Percentiles rank a stretch among this genome's conserved stretches.
Conservation (phyloP, 2,888 invertebrate species). For the Sycophila texana region DNA sequence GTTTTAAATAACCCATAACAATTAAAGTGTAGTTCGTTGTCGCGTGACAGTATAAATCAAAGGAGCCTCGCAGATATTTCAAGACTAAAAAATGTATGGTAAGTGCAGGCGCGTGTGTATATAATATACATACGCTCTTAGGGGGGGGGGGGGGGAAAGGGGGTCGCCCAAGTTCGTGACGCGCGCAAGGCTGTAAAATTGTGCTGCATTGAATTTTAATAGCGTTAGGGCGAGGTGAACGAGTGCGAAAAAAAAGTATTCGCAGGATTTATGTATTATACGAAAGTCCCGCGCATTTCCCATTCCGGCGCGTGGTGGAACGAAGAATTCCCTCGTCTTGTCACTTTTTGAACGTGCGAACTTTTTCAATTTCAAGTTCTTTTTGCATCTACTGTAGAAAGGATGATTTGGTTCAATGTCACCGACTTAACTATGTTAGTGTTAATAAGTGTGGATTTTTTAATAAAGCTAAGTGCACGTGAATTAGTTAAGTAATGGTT, state of each 20-base stretch:
- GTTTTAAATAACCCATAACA: constrained; percentile 12
- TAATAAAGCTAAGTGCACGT: no score
- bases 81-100: neutral
- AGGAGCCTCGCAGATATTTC: neutral
- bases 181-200: constrained; percentile 16
- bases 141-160: neutral
- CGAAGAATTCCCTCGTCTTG: no score
- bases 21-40: constrained; percentile 35
- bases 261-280: constrained; percentile 1
- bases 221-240: neutral
- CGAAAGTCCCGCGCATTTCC: neutral
- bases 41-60: constrained; percentile 45
- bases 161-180: neutral
- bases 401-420: no score
- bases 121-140: neutral
- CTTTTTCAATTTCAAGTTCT: constrained; percentile 13
- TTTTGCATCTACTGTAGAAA: neutral
- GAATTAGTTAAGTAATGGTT: no score
- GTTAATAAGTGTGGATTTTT: no score
- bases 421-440: no score
- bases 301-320: neutral
- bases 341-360: neutral
- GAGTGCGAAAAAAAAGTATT: constrained; percentile 18
- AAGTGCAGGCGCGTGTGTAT: neutral
- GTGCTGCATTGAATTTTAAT: constrained; percentile 42